Evolutionary conservation across 2,888 invertebrate genomes (phyloP).

Genomic region (Leptinotarsa peninsularis): DNA sequence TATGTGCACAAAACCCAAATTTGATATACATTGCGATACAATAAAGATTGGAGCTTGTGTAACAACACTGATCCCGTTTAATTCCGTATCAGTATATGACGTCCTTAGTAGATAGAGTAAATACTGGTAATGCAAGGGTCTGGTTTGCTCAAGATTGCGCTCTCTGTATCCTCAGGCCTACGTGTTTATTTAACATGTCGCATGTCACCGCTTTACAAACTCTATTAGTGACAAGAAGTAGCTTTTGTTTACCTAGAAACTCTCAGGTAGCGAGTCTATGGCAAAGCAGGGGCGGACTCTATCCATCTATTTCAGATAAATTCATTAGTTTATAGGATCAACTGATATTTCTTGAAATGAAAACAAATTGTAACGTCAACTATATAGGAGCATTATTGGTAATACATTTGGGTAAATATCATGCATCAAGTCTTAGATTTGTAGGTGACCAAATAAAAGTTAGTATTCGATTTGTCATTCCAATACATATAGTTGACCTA

Average conservation of each 20-base stretch:
- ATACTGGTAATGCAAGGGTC: slow-evolving; percentile 47
- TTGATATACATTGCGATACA: slow-evolving; percentile 34
- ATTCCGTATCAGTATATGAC: slow-evolving; percentile 47
- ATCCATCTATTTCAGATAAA: not conserved
- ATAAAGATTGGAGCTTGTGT: slow-evolving; percentile 29
- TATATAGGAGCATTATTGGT: no score
- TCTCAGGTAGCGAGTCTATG: slow-evolving; percentile 36
- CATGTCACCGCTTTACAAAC: slow-evolving; percentile 65
- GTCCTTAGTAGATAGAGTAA: slow-evolving; percentile 43
- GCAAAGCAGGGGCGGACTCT: slow-evolving; percentile 13
- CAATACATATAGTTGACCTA: no score
- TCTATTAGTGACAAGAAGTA: slow-evolving; percentile 66
- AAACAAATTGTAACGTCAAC: no score
- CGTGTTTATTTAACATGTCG: slow-evolving; percentile 63
- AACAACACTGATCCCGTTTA: slow-evolving; percentile 35
- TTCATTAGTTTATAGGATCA: not conserved
- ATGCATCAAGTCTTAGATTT: no score
- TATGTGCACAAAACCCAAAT: slow-evolving; percentile 28
- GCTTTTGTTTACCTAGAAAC: slow-evolving; percentile 56
- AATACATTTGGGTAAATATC: no score
- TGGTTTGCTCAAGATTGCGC: slow-evolving; percentile 45
- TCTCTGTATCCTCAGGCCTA: slow-evolving; percentile 42
- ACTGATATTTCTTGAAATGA: no score
- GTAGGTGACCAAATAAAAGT: no score
- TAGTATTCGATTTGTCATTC: no score